Evolutionary conservation across 2,797 vertebrate genomes (phyloP).

Genomic region (Epinephelus awoara): DNA sequence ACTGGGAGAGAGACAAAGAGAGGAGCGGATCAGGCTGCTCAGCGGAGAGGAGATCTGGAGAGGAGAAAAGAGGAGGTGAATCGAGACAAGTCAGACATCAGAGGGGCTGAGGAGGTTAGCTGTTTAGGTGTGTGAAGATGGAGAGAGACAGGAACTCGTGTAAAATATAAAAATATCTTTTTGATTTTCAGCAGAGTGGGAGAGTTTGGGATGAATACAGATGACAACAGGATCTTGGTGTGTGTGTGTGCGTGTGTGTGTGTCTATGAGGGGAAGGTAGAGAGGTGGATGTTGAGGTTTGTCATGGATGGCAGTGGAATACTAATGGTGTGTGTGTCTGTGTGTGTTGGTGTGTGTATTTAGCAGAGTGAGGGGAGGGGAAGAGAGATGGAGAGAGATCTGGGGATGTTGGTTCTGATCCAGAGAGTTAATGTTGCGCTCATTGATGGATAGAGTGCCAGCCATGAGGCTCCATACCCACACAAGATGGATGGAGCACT

Average conservation of each 20-base stretch:
- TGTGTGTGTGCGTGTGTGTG: slow-evolving; percentile 22
- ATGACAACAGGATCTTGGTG: slow-evolving; percentile 24
- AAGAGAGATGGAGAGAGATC: slow-evolving; percentile 79
- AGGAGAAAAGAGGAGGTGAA: slow-evolving; percentile 75
- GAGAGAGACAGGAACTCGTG: slow-evolving; percentile 5
- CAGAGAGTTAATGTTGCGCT: slow-evolving; percentile 99
- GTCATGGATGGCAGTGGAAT: slow-evolving; percentile 68
- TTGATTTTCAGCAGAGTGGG: slow-evolving; percentile 21
- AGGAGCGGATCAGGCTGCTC: slow-evolving; percentile 70
- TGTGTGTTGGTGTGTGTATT: slow-evolving; percentile 73
- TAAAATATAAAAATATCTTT: slow-evolving; percentile 27
- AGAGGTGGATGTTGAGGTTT: slow-evolving; percentile 66
- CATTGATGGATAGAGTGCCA: slow-evolving; percentile 98
- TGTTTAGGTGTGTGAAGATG: slow-evolving; percentile 22
- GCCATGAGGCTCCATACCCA: slow-evolving; percentile 92
- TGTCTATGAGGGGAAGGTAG: slow-evolving; percentile 49
- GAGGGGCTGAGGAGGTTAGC: slow-evolving; percentile 42
- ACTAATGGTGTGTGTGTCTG: slow-evolving; percentile 69
- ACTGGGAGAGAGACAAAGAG: slow-evolving; percentile 83
- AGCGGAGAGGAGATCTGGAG: slow-evolving; percentile 68
- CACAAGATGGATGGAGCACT: slow-evolving; percentile 94
- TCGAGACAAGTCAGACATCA: slow-evolving; percentile 58
- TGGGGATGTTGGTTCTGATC: slow-evolving; percentile 92
- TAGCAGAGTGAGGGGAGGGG: slow-evolving; percentile 75
- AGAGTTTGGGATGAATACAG: slow-evolving; percentile 44